Evolutionary conservation across 2,113 vertebrate species (phyloP).

Genomic region (Scopus umbretta): DNA sequence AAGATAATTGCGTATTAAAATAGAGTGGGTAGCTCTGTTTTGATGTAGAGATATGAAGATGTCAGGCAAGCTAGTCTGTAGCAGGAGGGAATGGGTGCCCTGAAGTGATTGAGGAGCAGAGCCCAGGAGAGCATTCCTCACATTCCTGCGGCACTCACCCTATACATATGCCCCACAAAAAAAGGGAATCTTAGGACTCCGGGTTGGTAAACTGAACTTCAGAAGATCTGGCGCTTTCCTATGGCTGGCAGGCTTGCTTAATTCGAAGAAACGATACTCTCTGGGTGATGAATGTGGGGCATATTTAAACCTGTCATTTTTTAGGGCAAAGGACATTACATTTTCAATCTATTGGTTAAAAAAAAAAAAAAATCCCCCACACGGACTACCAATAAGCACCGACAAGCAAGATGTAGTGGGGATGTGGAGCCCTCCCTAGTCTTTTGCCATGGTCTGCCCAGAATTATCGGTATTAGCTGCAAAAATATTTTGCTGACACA

Average conservation of each 20-base stretch:
- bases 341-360: background rate
- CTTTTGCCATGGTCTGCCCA: background rate
- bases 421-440: background rate
- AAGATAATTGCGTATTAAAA: constrained; percentile 49
- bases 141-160: constrained; percentile 23
- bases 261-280: background rate
- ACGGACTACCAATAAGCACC: background rate
- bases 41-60: constrained; percentile 46
- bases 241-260: constrained; percentile 8
- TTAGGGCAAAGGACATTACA: background rate
- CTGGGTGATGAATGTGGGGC: background rate
- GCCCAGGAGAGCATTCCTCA: constrained; percentile 27
- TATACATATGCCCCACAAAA: background rate
- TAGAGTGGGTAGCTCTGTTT: constrained; percentile 46
- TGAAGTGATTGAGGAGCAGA: background rate
- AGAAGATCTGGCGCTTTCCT: background rate
- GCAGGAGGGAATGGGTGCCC: constrained; percentile 31
- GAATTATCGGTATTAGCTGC: background rate
- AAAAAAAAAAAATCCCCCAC: background rate
- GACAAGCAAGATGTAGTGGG: background rate
- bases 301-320: background rate
- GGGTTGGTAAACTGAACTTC: background rate
- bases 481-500: constrained; percentile 14
- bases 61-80: background rate
- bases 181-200: background rate